Base-by-base conservation (phyloP, 1,140 invertebrate species). In the Periplaneta americana region DNA sequence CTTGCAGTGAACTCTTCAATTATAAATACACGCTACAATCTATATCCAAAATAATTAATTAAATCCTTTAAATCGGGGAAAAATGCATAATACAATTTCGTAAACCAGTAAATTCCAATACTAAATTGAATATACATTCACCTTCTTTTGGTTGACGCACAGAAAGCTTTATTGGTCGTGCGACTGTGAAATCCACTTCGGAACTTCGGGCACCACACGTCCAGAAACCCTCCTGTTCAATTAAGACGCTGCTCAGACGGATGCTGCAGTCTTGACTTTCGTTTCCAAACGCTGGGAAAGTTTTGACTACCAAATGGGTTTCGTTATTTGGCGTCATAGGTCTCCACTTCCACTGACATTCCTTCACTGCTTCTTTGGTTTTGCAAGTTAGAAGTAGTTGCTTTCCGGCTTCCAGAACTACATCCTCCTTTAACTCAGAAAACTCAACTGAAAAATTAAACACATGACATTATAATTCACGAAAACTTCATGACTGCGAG, bases 251-350 rank as follows among this genome's bases (percentile, higher is more conserved):
- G 80, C 85, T 86, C 78, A 89, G 80, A 76, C 88, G 84, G 13
- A 88, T 87, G 79, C 88, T 89, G 81, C 88, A 89, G 81, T 89
- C 88, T n/a, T 88, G 84, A 17, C 84, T 86, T 57, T 88, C 88
- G 80, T 85, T 84, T 22, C 87, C 87, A 33, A 85, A 85, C 8
- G 88, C 85, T 17, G 85, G 82, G 80, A 89, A 89, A 81, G 87
- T 87, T 82, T 88, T 88, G 28, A 89, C 88, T 22, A 88, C 87
- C 9, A 88, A 87, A 18, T 87, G 88, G 18, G 87, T 88, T 80
- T 87, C 28, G 37, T 33, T 34, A 18, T 74, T 87, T 10, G 87
- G 86, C 48, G 88, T 86, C 31, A 86, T 86, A 2, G 87, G 87
- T 11, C 86, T 88, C 74, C 88, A 82, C 9, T 87, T 88, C 88